Base-by-base conservation (phyloP, 2,113 vertebrate genomes). In the Marmota monax region DNA sequence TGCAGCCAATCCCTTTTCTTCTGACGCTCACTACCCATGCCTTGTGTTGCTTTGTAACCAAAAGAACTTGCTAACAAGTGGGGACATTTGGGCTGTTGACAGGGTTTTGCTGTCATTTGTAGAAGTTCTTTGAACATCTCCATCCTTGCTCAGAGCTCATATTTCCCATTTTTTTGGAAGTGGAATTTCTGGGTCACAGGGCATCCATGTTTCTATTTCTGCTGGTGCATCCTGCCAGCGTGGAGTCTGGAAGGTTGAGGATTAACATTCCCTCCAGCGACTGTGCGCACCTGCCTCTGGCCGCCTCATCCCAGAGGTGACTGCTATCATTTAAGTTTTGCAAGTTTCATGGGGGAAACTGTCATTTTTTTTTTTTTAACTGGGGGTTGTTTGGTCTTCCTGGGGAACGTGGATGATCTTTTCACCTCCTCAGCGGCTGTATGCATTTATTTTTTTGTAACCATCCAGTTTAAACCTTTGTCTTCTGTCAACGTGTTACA, bases 31-130 rank as follows among this genome's bases (percentile, higher is more conserved):
- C 45, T 23, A 65, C 70, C 18, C 32, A 45, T 80, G 74, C 76
- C 90, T 92, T 42, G 70, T 39, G 45, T 79, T 95, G 92, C 83
- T 88, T 14, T 73, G 51, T 72, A 67, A 95, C 87, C 74, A 42
- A 39, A 96, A 78, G 72, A 76, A 65, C 74, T 83, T 42, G 51
- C 53, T 42, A 70, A 56, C 61, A 39, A 61, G 84, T 34, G 20
- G 48, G 20, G 84, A 39, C 53, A 1, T 12, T 73, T 23, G 39
- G 16, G 58, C 37, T 63, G 20, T n/a, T 63, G 7, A 23, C 92
- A 56, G 0, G 29, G 42, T 39, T 58, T 34, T 2, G 0, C 34
- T 29, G 1, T 48, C 39, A 1, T 27, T 84, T 61, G 58, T 4
- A 37, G 4, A 80, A 48, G 17, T 61, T 37, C 11, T 6, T 10